Base-by-base conservation (phyloP, 2,888 invertebrate species). In the Cataglyphis cursor region DNA sequence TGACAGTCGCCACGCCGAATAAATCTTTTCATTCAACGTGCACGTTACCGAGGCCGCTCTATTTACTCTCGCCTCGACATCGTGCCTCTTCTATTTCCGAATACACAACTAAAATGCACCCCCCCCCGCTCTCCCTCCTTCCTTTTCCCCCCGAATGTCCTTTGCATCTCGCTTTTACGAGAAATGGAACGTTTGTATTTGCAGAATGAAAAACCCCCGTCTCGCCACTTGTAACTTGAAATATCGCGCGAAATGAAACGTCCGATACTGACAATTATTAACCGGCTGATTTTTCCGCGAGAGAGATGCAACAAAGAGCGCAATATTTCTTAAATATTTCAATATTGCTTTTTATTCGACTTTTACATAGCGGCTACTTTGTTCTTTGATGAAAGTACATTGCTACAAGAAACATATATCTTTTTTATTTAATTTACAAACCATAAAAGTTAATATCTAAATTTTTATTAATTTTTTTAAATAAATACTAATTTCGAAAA, bases 151-250 rank as follows among this genome's bases (percentile, higher is more conserved):
- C 3, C 31, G 59, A 72, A 72, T 72, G 59, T 72, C 72, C 72
- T 80, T 80, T 72, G 78, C 78, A 61, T 80, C 59, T 72, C 72
- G 35, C 59, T 72, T 80, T 80, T 80, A 80, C 78, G 78, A 72
- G 78, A 59, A 72, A 80, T 72, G 21, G 48, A 61, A 80, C 72
- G 72, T 35, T 24, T 72, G 59, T 54, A 80, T 80, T 72, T 48
- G 38, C 28, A 31, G 35, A 72, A 80, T 48, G 72, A 72, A 80
- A 61, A 48, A 28, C 28, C 78, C 72, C 48, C 72, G 44, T 44
- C 59, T 24, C 72, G 72, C 44, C 59, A 78, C 72, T 72, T 80
- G 72, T 72, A 72, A 80, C 72, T 28, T 28, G 59, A 72, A 80
- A 80, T 80, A 80, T 72, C 24, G 78, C 31, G 44, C 78, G 18